phyloP scores from a whole-genome alignment of 2,113 vertebrate species.

The Montifringilla adamsi region DNA sequence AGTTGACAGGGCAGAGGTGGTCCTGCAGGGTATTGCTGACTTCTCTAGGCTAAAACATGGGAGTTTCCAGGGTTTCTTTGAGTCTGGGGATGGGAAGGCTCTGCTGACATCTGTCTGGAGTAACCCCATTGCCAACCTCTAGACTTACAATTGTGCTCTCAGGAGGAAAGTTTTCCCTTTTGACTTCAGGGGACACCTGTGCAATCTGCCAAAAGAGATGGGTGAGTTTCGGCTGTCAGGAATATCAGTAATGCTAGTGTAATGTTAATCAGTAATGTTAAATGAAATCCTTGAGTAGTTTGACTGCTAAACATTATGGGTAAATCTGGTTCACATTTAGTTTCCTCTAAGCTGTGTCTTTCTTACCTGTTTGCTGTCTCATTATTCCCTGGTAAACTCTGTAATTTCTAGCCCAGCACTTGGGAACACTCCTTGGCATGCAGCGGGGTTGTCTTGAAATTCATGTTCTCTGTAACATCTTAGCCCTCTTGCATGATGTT shows the following conservation, averaged over 20 bases:
- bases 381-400: neutral
- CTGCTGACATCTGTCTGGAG: neutral
- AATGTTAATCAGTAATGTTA: neutral
- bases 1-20: neutral
- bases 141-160: neutral
- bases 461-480: neutral
- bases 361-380: neutral
- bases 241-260: neutral
- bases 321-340: neutral
- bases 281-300: neutral
- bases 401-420: neutral
- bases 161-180: neutral
- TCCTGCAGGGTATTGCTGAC: neutral
- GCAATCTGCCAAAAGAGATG: neutral
- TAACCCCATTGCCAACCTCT: neutral
- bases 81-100: neutral
- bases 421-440: neutral
- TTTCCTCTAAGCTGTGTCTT: neutral
- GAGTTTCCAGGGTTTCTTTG: neutral
- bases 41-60: neutral
- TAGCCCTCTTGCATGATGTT: neutral
- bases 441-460: neutral
- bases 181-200: neutral
- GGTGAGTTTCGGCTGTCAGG: neutral
- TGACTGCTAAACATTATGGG: neutral